phyloP scores from a whole-genome alignment of 2,113 vertebrate species.

The Podarcis cretensis region DNA sequence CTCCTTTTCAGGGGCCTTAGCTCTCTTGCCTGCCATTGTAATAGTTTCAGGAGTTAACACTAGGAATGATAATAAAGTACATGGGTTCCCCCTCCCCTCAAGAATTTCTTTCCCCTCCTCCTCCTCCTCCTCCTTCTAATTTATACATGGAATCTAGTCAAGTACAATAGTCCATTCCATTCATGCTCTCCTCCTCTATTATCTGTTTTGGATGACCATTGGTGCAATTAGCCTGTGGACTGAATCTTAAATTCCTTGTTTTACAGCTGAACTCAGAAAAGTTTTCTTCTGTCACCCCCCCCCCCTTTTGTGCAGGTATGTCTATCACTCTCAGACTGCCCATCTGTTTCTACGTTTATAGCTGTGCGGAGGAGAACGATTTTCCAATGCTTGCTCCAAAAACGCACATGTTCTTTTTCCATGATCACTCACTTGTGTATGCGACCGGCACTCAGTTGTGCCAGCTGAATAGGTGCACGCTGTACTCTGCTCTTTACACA shows the following conservation, averaged over 20 bases:
- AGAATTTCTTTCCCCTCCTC: slow-evolving; percentile 65
- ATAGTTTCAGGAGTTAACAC: slow-evolving; percentile 62
- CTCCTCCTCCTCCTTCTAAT: slow-evolving; percentile 56
- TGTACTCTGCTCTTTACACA: slow-evolving; percentile 13
- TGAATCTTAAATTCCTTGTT: slow-evolving; percentile 72
- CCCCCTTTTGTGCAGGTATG: slow-evolving; percentile 15
- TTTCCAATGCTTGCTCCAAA: slow-evolving; percentile 15
- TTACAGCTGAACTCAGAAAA: slow-evolving; percentile 51
- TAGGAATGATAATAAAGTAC: slow-evolving; percentile 77
- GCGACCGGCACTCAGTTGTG: background rate
- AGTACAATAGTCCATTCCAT: slow-evolving; percentile 74
- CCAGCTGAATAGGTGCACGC: rapidly evolving
- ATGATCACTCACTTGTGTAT: rapidly evolving
- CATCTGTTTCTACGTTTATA: slow-evolving; percentile 36
- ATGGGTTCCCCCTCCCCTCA: slow-evolving; percentile 63
- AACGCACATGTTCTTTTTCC: background rate
- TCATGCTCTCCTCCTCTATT: slow-evolving; percentile 54
- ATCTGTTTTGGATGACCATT: slow-evolving; percentile 71
- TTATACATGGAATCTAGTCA: slow-evolving; percentile 76
- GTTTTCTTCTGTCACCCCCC: slow-evolving; percentile 7
- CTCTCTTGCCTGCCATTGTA: slow-evolving; percentile 64
- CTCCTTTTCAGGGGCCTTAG: slow-evolving; percentile 70
- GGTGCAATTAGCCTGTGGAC: slow-evolving; percentile 68
- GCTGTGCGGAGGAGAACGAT: background rate
- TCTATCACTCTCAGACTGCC: slow-evolving; percentile 15